phyloP scores from a whole-genome alignment of 2,797 vertebrate genomes.

The Dendrocincla tyrannina region DNA sequence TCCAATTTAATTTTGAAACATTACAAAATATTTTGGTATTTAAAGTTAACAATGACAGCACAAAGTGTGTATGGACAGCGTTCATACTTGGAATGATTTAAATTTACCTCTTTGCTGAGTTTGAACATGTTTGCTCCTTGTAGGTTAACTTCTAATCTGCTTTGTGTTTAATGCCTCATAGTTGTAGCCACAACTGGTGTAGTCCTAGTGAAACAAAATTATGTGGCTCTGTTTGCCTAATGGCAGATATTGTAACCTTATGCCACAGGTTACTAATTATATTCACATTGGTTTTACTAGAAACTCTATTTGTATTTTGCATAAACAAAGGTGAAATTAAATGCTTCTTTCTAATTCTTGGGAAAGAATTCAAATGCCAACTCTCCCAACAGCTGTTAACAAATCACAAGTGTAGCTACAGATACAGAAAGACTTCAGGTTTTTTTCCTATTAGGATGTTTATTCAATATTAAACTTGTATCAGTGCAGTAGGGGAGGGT shows the following conservation, averaged over 20 bases:
- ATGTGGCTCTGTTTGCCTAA: background rate
- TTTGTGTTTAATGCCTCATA: background rate
- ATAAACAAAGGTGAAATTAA: background rate
- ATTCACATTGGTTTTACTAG: background rate
- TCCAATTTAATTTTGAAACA: background rate
- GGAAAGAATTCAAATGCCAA: background rate
- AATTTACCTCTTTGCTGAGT: background rate
- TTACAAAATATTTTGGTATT: background rate
- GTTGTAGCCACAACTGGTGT: accelerated
- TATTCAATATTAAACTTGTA: background rate
- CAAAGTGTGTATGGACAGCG: background rate
- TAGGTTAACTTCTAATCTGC: background rate
- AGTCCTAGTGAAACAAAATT: background rate
- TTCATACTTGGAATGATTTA: background rate
- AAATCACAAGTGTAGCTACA: background rate
- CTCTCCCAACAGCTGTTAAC: background rate
- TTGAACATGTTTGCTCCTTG: background rate
- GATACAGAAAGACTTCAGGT: background rate
- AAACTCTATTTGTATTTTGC: background rate
- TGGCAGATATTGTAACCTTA: background rate
- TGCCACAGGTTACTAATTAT: background rate
- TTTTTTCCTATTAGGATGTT: background rate
- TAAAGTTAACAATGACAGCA: background rate
- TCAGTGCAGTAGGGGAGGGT: accelerated
- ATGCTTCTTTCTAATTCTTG: background rate